A percentile compares a stretch with the other conserved stretches of the same genome.
Conservation (phyloP, 1,140 invertebrate genomes). For the Dufourea novaeangliae region DNA sequence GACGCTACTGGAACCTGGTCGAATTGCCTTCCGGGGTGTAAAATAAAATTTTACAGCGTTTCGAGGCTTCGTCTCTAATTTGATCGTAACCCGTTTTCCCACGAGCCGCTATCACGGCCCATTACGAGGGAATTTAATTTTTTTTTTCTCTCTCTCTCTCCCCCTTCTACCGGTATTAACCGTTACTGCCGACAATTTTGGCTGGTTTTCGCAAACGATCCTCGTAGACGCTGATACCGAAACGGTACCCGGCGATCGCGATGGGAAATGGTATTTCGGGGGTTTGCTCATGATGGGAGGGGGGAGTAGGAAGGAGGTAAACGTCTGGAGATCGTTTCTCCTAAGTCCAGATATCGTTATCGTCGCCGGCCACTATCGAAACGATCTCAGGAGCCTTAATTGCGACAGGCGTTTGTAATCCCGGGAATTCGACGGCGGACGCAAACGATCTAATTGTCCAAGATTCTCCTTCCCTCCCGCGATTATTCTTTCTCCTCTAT, state of each 20-base stretch:
- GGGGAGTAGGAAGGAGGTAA: neutral
- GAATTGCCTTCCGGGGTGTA: conserved; percentile 60
- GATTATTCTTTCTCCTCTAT: neutral
- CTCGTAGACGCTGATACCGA: conserved; percentile 27
- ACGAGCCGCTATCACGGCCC: conserved; percentile 45
- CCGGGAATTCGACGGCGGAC: conserved; percentile 25
- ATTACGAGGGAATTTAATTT: conserved; percentile 65
- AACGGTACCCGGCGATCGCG: conserved; percentile 17
- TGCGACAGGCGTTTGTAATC: conserved; percentile 24
- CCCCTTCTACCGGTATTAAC: conserved; percentile 31
- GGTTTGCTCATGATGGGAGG: no score
- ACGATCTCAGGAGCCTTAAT: conserved; percentile 38
- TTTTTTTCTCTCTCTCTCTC: conserved; percentile 26
- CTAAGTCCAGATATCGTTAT: conserved; percentile 42
- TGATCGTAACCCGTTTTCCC: conserved; percentile 64
- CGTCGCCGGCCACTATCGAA: conserved; percentile 19
- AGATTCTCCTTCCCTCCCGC: neutral
- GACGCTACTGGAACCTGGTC: conserved; percentile 3
- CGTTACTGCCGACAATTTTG: conserved; percentile 58
- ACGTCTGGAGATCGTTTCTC: conserved; percentile 38
- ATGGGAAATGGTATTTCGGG: neutral
- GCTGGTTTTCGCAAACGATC: conserved; percentile 47
- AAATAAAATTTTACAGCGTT: conserved; percentile 70
- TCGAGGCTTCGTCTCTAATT: conserved; percentile 68
- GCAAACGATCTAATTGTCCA: neutral